These are phyloP conservation scores for Halictus rubicundus DNA, from an alignment of 1,140 invertebrate species.

Conservation along the genomic window DNA sequence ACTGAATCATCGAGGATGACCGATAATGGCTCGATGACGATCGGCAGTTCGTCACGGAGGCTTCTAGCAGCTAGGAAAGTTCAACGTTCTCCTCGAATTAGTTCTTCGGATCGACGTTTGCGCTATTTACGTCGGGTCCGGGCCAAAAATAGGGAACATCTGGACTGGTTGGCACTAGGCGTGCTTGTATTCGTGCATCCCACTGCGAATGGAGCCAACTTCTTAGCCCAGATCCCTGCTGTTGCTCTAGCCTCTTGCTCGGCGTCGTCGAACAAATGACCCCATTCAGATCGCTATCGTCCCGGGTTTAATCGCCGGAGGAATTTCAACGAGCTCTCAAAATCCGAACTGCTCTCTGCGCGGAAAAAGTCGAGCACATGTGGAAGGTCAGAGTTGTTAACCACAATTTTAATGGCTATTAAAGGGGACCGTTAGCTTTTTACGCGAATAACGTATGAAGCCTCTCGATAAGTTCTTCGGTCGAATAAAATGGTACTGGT, in stretches of 20 bases:
- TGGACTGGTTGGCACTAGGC: slow-evolving; percentile 23
- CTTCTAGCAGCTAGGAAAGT: slow-evolving; percentile 39
- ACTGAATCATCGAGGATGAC: too few species aligned
- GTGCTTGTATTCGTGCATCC: slow-evolving; percentile 9
- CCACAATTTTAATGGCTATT: too few species aligned
- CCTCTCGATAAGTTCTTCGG: too few species aligned
- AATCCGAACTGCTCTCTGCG: too few species aligned
- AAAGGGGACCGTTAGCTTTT: too few species aligned
- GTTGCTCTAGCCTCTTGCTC: background rate
- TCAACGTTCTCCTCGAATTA: slow-evolving; percentile 53
- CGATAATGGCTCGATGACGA: background rate
- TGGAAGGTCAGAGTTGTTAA: too few species aligned
- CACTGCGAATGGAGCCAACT: slow-evolving; percentile 9
- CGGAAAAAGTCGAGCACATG: too few species aligned
- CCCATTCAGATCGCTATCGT: background rate
- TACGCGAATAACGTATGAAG: too few species aligned
- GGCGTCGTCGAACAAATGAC: background rate
- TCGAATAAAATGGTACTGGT: too few species aligned
- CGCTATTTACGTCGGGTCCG: slow-evolving; percentile 44
- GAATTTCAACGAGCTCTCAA: background rate
- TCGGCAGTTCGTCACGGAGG: slow-evolving; percentile 13
- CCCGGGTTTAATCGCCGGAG: background rate
- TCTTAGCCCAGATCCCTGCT: slow-evolving; percentile 12
- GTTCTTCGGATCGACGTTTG: slow-evolving; percentile 28
- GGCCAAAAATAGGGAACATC: slow-evolving; percentile 44